phyloP scores from a whole-genome alignment of 1,140 invertebrate genomes.

The Sinella curviseta region DNA sequence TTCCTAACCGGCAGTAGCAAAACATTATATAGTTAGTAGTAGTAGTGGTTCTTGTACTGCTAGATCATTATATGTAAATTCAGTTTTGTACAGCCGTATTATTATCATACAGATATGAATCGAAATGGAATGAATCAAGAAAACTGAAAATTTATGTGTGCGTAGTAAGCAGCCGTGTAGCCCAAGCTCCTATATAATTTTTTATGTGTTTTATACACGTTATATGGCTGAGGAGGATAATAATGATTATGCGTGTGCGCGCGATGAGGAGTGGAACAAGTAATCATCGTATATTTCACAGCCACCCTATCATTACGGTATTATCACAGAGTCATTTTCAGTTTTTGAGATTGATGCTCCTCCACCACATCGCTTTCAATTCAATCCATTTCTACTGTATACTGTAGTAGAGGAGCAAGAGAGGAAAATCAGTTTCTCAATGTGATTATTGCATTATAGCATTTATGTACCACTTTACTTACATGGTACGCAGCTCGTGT shows the following conservation, averaged over 20 bases:
- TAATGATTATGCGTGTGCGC: neutral
- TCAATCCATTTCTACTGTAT: neutral
- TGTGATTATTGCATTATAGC: neutral
- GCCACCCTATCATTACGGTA: constrained; percentile 14
- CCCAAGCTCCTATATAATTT: neutral
- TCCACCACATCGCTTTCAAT: neutral
- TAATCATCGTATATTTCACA: constrained; percentile 25
- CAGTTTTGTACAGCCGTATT: neutral
- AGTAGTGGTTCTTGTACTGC: neutral
- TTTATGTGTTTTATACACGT: too few relatives aligned
- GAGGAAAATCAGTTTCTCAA: neutral
- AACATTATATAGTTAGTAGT: too few relatives aligned
- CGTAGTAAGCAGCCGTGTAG: neutral
- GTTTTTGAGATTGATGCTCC: neutral
- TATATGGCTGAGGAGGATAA: neutral
- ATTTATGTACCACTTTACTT: neutral
- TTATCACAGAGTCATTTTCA: neutral
- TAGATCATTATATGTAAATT: constrained; percentile 13
- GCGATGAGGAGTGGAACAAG: constrained; percentile 12
- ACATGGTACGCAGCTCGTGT: too few relatives aligned
- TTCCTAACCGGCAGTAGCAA: too few relatives aligned
- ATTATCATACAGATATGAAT: neutral
- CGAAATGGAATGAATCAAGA: constrained; percentile 3
- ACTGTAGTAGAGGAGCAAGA: neutral
- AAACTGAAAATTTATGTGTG: neutral